phyloP scores from a whole-genome alignment of 2,888 invertebrate species.

The Arrhopalites spinosus region DNA sequence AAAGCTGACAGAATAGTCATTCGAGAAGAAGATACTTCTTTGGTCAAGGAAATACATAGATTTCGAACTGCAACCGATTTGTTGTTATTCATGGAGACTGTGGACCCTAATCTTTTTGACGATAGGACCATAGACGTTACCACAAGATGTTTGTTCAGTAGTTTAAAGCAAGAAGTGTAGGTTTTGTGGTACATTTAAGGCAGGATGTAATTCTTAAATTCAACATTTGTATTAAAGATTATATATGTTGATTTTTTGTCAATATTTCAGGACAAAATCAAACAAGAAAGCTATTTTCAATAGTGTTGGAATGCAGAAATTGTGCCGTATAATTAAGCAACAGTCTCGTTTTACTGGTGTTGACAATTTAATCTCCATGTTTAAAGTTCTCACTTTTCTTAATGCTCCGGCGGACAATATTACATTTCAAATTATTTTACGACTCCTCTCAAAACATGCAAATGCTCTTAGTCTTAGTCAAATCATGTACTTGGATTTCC shows the following conservation, averaged over 20 bases:
- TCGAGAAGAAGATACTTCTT: background rate
- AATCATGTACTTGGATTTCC: slow-evolving; percentile 68
- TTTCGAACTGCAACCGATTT: slow-evolving; percentile 1
- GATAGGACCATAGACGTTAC: background rate
- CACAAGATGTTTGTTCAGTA: background rate
- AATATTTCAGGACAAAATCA: background rate
- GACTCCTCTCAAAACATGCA: slow-evolving; percentile 67
- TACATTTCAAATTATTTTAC: slow-evolving; percentile 68
- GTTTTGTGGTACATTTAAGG: background rate
- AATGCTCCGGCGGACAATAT: slow-evolving; percentile 66
- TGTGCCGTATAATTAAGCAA: slow-evolving; percentile 66
- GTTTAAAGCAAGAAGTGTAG: slow-evolving; percentile 58
- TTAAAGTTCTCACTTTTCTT: slow-evolving; percentile 67
- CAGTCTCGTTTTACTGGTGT: slow-evolving; percentile 64
- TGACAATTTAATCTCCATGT: slow-evolving; percentile 65
- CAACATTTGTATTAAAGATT: background rate
- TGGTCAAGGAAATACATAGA: background rate
- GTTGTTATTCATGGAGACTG: slow-evolving; percentile 1
- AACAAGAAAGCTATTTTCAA: slow-evolving; percentile 61
- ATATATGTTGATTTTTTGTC: background rate
- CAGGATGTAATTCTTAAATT: background rate
- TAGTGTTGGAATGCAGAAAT: slow-evolving; percentile 65
- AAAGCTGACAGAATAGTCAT: too few relatives aligned
- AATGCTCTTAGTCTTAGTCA: slow-evolving; percentile 68
- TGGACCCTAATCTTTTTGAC: background rate